Evolutionary conservation across 1,140 invertebrate species (phyloP).

Genomic region (Triops longicaudatus): DNA sequence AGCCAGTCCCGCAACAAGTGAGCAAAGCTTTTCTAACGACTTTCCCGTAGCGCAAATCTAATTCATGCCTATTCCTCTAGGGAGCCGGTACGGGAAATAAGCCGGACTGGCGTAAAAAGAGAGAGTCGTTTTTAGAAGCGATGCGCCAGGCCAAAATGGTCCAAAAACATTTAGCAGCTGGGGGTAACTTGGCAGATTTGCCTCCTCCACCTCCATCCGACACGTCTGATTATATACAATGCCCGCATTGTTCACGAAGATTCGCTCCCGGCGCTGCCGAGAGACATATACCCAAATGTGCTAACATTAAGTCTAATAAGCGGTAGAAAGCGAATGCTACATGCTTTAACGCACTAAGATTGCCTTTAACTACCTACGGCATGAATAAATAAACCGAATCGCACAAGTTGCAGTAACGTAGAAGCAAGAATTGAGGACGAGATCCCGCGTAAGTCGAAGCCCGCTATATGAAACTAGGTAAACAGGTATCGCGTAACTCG

Average conservation of each 20-base stretch:
- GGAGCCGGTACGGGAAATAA: constrained; percentile 44
- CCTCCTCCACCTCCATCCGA: constrained; percentile 71
- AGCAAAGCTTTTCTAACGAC: not conserved
- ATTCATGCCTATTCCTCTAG: constrained; percentile 21
- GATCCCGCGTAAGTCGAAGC: no score
- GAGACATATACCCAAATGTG: constrained; percentile 88
- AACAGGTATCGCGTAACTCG: no score
- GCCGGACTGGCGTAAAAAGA: constrained; percentile 79
- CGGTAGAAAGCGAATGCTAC: not conserved
- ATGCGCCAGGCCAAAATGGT: constrained; percentile 82
- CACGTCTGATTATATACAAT: constrained; percentile 73
- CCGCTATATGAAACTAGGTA: no score
- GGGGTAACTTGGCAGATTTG: constrained; percentile 74
- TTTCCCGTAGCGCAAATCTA: not conserved
- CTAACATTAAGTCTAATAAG: constrained; percentile 71
- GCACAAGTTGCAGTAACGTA: no score
- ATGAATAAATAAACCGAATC: no score
- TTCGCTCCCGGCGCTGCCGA: constrained; percentile 81
- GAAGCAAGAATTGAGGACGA: no score
- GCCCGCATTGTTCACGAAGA: constrained; percentile 75
- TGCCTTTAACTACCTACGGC: no score
- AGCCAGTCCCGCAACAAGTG: not conserved
- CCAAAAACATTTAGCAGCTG: constrained; percentile 71
- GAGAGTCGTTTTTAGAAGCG: constrained; percentile 83
- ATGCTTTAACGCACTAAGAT: not conserved